Conservation (phyloP, 2,888 invertebrate genomes). For the Sesia apiformis region DNA sequence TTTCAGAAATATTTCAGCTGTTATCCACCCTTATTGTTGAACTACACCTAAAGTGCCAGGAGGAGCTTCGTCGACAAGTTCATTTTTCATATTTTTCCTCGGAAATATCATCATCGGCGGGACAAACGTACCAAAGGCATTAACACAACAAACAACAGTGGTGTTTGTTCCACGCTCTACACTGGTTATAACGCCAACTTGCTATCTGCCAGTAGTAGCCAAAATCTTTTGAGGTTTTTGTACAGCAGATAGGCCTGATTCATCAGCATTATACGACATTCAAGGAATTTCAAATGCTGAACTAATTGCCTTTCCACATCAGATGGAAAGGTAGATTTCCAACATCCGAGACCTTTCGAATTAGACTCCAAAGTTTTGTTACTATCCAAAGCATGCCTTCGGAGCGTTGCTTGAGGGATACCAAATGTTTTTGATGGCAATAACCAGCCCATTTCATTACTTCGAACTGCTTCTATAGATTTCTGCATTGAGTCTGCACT, state of each 20-base stretch:
- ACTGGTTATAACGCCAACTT: no score
- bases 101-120: no score
- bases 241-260: constrained; percentile 5
- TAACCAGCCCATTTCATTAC: constrained; percentile 8
- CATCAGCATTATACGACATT: constrained; percentile 3
- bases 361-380: constrained; percentile 9
- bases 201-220: no score
- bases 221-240: no score
- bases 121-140: no score
- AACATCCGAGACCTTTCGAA: constrained; percentile 5
- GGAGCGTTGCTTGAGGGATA: constrained; percentile 9
- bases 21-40: constrained; percentile 29
- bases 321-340: no score
- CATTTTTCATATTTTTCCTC: no score
- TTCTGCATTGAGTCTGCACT: constrained; percentile 6
- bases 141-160: no score
- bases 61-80: no score
- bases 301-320: constrained; percentile 6
- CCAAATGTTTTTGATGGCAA: constrained; percentile 6
- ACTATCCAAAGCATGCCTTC: constrained; percentile 4
- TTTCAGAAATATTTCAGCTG: constrained; percentile 17
- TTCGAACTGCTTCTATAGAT: constrained; percentile 5
- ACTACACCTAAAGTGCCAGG: constrained; percentile 27
- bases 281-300: constrained; percentile 4
- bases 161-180: no score